phyloP scores from a whole-genome alignment of 23 tunicate genomes.

The Corella eumyota region DNA sequence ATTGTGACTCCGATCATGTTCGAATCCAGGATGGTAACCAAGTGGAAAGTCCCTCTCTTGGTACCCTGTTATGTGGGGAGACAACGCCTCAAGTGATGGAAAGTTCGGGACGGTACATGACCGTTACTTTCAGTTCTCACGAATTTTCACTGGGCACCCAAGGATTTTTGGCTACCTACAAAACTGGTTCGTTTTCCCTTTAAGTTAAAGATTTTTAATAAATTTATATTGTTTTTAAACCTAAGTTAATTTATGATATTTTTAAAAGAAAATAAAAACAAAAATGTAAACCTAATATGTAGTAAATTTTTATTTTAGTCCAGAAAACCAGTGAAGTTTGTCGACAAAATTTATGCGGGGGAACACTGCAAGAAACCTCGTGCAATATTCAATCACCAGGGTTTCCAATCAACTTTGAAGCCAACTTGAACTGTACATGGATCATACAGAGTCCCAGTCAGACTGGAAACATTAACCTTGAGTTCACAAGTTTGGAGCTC shows the following conservation, averaged over 20 bases:
- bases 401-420: conserved; percentile 11
- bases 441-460: conserved; percentile 10
- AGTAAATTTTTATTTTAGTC: too few species aligned
- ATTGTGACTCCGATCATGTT: conserved; percentile 14
- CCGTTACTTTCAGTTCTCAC: background rate
- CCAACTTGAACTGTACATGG: conserved; percentile 37
- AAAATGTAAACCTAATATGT: too few species aligned
- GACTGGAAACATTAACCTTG: conserved; percentile 6
- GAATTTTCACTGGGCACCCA: conserved; percentile 1
- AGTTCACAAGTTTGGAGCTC: conserved; percentile 10
- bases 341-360: too few species aligned
- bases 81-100: conserved; percentile 16
- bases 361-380: background rate
- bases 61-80: conserved; percentile 17
- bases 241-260: too few species aligned
- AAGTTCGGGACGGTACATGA: conserved; percentile 21
- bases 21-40: conserved; percentile 5
- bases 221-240: too few species aligned
- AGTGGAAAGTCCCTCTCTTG: conserved; percentile 14
- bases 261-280: too few species aligned
- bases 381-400: conserved; percentile 36
- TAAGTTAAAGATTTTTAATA: too few species aligned
- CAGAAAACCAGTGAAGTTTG: too few species aligned
- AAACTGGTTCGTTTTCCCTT: too few species aligned
- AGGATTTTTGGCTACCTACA: conserved; percentile 23